Evolutionary conservation across 2,888 invertebrate genomes (phyloP), one percentile per base, ranked within the genome.

Genomic region (Drosophila seclusa): DNA sequence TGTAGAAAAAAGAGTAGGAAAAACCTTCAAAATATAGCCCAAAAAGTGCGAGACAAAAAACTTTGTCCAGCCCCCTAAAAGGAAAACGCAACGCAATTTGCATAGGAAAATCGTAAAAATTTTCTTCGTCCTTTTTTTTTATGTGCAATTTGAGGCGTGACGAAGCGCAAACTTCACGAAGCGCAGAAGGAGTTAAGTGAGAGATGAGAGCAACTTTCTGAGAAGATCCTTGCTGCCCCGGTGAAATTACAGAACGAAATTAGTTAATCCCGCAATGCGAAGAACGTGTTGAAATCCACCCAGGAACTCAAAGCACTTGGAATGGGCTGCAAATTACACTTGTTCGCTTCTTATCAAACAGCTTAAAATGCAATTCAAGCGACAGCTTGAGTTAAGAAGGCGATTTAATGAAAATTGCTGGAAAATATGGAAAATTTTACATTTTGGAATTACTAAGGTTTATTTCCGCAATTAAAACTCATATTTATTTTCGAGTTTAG

Each of bases 21-120:
- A 58, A 58, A 49, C 29, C 11, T 13, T 31, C 8, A 6, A 64
- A 68, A 78, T 31, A 36, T 67, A 60, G 21, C 62, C 65, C 36
- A 53, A 66, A 66, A 68, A 45, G 24, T 45, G 53, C 34, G 50
- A 53, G 38, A 48, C 21, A 42, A 62, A 50, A 54, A 65, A 57
- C n/a, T n/a, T 57, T 48, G 38, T 57, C 53, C 68, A 24, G 52
- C 27, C 34, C 67, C 40, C 34, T 10, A 18, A 1, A 50, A 63
- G 52, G 18, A 18, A 50, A 27, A 34, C 18, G 49, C 52, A 24
- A 21, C 31, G 29, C 72, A 87, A 85, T 85, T 85, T 89, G 84
- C 84, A 85, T 85, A 87, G 81, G 42, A 85, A 85, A 53, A 89
- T 87, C 84, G 84, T 85, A 89, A 85, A 85, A 87, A 80, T 75